A percentile compares a stretch with the other conserved stretches of the same genome.
phyloP scores from a whole-genome alignment of 2,888 invertebrate genomes.

The Stratiomys singularior region DNA sequence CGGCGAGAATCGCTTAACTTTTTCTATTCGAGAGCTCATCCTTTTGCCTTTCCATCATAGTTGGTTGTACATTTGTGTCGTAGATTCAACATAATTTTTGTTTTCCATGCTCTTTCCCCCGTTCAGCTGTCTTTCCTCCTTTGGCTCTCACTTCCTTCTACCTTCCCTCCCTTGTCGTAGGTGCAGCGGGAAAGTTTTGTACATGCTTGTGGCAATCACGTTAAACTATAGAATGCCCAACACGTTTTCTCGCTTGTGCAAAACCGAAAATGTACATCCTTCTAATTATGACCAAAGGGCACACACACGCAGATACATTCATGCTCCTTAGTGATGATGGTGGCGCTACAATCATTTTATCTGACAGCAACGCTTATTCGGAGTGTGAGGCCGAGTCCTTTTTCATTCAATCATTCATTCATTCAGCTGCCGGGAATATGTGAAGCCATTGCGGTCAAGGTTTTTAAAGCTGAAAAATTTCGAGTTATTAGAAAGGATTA shows the following conservation, averaged over 20 bases:
- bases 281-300: slow-evolving; percentile 37
- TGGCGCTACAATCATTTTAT: too few relatives aligned
- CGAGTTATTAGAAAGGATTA: too few relatives aligned
- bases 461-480: too few relatives aligned
- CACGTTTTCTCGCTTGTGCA: slow-evolving; percentile 29
- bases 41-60: neutral
- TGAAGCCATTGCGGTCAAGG: too few relatives aligned
- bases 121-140: too few relatives aligned
- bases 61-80: neutral
- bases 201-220: slow-evolving; percentile 29
- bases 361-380: too few relatives aligned
- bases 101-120: too few relatives aligned
- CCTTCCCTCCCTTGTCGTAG: neutral
- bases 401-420: too few relatives aligned
- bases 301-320: neutral
- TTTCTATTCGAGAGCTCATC: slow-evolving; percentile 7
- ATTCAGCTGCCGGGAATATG: too few relatives aligned
- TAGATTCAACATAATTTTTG: slow-evolving; percentile 16
- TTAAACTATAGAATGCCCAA: slow-evolving; percentile 34
- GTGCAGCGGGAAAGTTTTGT: neutral
- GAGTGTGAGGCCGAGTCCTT: too few relatives aligned
- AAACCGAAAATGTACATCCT: slow-evolving; percentile 42
- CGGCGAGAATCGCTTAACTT: neutral
- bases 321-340: too few relatives aligned
- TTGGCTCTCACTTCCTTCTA: neutral